Conservation (phyloP, 2,113 vertebrate species). For the Opisthocomus hoazin region DNA sequence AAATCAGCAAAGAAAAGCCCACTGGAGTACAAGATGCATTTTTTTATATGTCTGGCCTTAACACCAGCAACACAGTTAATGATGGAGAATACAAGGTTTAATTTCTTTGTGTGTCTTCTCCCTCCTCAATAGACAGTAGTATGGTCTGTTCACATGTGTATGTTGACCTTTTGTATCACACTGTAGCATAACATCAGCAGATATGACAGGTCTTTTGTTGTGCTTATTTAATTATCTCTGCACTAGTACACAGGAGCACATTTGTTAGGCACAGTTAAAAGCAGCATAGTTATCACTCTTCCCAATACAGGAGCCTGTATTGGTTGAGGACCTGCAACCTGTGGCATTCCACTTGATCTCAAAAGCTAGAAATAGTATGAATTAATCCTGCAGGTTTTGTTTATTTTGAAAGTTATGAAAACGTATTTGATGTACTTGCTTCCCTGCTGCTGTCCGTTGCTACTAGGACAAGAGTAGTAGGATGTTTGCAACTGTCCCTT, state of each 20-base stretch:
- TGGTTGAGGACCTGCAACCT: background rate
- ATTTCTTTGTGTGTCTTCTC: background rate
- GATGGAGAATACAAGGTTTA: background rate
- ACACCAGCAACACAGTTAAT: background rate
- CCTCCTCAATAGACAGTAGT: background rate
- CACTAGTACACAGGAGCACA: background rate
- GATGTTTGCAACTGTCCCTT: background rate
- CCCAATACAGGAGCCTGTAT: fast-evolving
- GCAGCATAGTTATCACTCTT: background rate
- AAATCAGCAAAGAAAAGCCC: background rate
- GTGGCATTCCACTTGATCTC: background rate
- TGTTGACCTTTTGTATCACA: background rate
- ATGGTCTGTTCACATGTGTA: background rate
- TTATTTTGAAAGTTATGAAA: background rate
- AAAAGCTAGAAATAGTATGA: background rate
- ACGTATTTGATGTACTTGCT: background rate
- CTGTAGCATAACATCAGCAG: background rate
- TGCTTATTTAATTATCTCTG: background rate
- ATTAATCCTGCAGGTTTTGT: background rate
- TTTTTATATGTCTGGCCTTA: background rate
- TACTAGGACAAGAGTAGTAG: background rate
- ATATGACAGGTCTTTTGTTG: background rate
- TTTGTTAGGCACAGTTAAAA: background rate
- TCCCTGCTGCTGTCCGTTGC: background rate
- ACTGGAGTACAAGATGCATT: background rate